Evolutionary conservation across 2,888 invertebrate genomes (phyloP).

Genomic region (Shargacucullia verbasci): DNA sequence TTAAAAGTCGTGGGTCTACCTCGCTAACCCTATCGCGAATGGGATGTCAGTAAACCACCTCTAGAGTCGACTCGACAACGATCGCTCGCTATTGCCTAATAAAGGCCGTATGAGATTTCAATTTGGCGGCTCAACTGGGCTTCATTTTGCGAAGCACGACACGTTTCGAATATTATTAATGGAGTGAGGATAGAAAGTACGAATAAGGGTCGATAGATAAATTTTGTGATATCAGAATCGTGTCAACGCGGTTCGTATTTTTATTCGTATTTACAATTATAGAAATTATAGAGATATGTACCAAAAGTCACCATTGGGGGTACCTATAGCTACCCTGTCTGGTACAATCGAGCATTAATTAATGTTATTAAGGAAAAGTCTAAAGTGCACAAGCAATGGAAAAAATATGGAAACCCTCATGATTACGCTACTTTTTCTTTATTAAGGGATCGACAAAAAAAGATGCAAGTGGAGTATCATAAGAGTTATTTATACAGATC

Average conservation of each 20-base stretch:
- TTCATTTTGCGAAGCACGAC: constrained; percentile 56
- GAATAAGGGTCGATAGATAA: constrained; percentile 28
- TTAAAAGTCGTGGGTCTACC: constrained; percentile 15
- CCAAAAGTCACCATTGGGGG: too few relatives aligned
- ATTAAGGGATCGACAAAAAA: too few relatives aligned
- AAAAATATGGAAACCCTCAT: too few relatives aligned
- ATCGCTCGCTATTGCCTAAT: constrained; percentile 76
- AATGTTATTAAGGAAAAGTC: too few relatives aligned
- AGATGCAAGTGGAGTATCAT: too few relatives aligned
- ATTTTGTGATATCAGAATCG: constrained; percentile 30
- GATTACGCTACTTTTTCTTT: too few relatives aligned
- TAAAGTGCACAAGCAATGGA: too few relatives aligned
- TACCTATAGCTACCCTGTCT: too few relatives aligned
- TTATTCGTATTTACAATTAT: too few relatives aligned
- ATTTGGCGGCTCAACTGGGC: constrained; percentile 66
- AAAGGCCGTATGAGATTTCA: constrained; percentile 79
- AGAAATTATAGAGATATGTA: too few relatives aligned
- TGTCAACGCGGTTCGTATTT: constrained; percentile 18
- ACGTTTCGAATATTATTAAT: constrained; percentile 54
- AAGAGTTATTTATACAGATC: too few relatives aligned
- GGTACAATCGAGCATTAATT: too few relatives aligned
- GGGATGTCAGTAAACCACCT: constrained; percentile 64
- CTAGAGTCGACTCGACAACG: constrained; percentile 64
- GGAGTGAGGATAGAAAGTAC: constrained; percentile 32
- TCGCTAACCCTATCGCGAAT: constrained; percentile 51